A percentile compares a stretch with the other conserved stretches of the same genome.
These are phyloP conservation scores for Poeciliopsis turrubarensis DNA, from an alignment of 2,113 vertebrate species.

Conservation along the genomic window DNA sequence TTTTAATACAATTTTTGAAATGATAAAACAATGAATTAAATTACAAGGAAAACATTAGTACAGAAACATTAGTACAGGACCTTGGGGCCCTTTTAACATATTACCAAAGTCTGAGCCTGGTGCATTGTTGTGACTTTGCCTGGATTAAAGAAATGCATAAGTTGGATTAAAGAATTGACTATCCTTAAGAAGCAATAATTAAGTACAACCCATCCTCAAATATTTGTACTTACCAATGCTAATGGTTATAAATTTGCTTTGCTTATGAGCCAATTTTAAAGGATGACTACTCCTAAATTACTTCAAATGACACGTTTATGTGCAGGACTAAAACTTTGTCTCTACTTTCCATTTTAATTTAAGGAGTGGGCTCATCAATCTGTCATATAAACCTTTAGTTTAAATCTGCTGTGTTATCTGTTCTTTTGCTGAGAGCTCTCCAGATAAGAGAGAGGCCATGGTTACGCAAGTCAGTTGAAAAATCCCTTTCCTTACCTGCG, in stretches of 20 bases:
- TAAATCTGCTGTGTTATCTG: neutral
- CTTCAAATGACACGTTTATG: neutral
- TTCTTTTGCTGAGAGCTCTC: neutral
- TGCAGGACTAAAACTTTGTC: neutral
- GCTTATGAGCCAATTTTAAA: neutral
- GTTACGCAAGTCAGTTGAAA: neutral
- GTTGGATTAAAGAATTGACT: too few species aligned
- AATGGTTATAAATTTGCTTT: neutral
- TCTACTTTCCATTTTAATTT: neutral
- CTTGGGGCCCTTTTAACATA: too few species aligned
- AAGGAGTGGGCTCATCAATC: neutral
- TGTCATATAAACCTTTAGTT: neutral
- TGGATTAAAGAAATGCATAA: too few species aligned
- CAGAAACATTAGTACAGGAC: too few species aligned
- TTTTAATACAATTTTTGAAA: too few species aligned
- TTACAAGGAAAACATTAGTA: too few species aligned
- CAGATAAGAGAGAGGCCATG: neutral
- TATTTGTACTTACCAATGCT: neutral
- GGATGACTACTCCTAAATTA: neutral
- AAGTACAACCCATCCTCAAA: neutral
- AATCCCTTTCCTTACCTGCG: slow-evolving; percentile 13
- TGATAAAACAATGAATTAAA: too few species aligned
- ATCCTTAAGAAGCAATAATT: neutral
- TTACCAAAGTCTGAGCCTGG: too few species aligned
- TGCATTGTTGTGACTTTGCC: too few species aligned